These are phyloP conservation scores for Carposina sasakii DNA, from an alignment of 1,140 invertebrate species.

Conservation along the genomic window DNA sequence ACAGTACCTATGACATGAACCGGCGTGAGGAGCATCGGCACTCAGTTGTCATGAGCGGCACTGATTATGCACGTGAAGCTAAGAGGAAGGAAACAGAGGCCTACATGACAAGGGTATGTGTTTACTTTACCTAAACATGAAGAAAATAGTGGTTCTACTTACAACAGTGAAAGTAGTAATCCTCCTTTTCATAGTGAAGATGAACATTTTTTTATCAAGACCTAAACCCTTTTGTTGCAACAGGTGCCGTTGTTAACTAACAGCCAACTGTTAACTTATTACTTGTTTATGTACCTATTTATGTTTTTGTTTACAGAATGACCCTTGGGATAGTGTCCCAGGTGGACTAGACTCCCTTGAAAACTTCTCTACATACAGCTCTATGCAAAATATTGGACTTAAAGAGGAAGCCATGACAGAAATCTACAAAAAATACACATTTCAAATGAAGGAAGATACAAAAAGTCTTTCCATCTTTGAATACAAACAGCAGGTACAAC, in stretches of 20 bases:
- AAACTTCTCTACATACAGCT: conserved; percentile 38
- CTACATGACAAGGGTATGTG: conserved; percentile 21
- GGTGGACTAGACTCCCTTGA: conserved; percentile 53
- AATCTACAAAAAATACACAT: conserved; percentile 59
- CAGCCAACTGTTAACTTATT: too few relatives aligned
- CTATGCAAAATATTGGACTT: conserved; percentile 33
- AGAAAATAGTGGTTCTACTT: too few relatives aligned
- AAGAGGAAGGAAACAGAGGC: conserved; percentile 41
- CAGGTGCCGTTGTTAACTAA: too few relatives aligned
- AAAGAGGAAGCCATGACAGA: conserved; percentile 55
- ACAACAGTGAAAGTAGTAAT: too few relatives aligned
- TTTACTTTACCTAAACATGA: too few relatives aligned
- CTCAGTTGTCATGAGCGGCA: conserved; percentile 38
- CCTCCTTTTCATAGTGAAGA: too few relatives aligned
- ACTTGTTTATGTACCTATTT: conserved; percentile 3
- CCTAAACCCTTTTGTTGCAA: too few relatives aligned
- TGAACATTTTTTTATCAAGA: too few relatives aligned
- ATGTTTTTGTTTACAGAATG: conserved; percentile 32
- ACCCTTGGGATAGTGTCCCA: conserved; percentile 37
- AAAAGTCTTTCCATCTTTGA: conserved; percentile 50
- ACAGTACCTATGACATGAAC: conserved; percentile 36
- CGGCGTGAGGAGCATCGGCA: conserved; percentile 48
- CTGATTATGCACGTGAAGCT: conserved; percentile 49
- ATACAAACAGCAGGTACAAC: conserved; percentile 42
- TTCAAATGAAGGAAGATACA: conserved; percentile 53